Evolutionary conservation across 2,113 vertebrate species (phyloP).

Genomic region (Pomatostomus ruficeps): DNA sequence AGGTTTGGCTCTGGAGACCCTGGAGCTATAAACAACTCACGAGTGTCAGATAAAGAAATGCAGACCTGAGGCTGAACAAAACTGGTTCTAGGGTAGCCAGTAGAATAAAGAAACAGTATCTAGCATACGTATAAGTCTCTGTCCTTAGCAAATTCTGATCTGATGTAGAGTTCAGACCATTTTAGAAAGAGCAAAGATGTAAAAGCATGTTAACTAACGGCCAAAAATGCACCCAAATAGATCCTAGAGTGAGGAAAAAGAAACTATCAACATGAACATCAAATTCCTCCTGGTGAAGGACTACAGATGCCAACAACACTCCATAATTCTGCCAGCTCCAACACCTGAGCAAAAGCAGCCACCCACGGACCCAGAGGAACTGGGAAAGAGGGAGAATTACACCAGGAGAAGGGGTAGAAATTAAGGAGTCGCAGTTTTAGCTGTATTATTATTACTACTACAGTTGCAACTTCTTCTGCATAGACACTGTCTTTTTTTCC

Average conservation of each 20-base stretch:
- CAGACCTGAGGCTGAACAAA: neutral
- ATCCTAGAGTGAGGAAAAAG: neutral
- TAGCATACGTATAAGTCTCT: neutral
- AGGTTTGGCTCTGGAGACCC: neutral
- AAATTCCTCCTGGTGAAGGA: neutral
- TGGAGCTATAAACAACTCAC: neutral
- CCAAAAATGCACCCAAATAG: neutral
- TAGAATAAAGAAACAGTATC: neutral
- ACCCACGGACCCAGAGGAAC: neutral
- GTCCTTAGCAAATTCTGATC: neutral
- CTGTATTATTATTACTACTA: neutral
- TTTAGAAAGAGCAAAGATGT: neutral
- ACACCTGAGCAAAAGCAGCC: neutral
- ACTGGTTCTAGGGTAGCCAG: neutral
- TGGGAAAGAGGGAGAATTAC: neutral
- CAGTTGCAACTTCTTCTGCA: neutral
- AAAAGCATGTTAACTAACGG: neutral
- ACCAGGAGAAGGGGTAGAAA: neutral
- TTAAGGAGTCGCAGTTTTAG: neutral
- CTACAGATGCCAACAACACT: neutral
- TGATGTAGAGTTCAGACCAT: neutral
- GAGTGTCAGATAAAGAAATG: neutral
- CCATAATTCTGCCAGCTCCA: neutral
- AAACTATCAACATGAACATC: neutral
- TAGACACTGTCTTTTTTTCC: neutral